Base-by-base conservation (phyloP, 2,797 vertebrate genomes). In the Chrysocyon brachyurus region DNA sequence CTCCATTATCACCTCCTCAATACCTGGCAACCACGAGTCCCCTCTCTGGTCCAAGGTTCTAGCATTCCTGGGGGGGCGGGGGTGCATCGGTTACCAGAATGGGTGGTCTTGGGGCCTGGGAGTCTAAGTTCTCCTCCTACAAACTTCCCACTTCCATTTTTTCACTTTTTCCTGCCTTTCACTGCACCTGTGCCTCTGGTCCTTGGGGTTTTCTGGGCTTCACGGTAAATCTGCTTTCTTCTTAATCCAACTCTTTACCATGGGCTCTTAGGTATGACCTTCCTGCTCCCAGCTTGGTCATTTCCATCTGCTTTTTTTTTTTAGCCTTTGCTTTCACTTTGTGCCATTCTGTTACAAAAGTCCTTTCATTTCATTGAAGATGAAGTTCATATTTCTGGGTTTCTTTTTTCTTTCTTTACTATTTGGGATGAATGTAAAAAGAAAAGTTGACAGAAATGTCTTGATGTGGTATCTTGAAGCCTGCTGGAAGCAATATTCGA, bases 381-480 rank as follows among this genome's bases (percentile, higher is more conserved):
- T 68, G 22, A 56, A 92, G 66, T 64, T 46, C 5, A 7, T 75
- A 61, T 57, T 72, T 94, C 66, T 82, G 66, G 40, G 40, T 46
- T 14, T 3, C 4, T 52, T n/a, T 10, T 52, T 81, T 31, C 14
- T 36, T 1, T 15, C 33, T 77, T 77, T 93, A 66, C 36, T 79
- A 33, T 59, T 68, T 31, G 33, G 36, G 40, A 52, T 73, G 19
- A 95, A 64, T 66, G 36, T 72, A 66, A 56, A 31, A 89, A 31
- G 12, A 49, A 90, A 75, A 77, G 15, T 87, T 40, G 16, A 40
- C 40, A 87, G 73, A 70, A 83, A 63, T 36, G 8, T 26, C 64
- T 81, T 73, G 54, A 52, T 96, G 63, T 85, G 64, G 17, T 64
- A 40, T 85, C 75, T 91, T 70, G 77, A 72, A 52, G 87, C 33